phyloP scores from a whole-genome alignment of 1,140 invertebrate genomes.

The Tetraneura akinire region DNA sequence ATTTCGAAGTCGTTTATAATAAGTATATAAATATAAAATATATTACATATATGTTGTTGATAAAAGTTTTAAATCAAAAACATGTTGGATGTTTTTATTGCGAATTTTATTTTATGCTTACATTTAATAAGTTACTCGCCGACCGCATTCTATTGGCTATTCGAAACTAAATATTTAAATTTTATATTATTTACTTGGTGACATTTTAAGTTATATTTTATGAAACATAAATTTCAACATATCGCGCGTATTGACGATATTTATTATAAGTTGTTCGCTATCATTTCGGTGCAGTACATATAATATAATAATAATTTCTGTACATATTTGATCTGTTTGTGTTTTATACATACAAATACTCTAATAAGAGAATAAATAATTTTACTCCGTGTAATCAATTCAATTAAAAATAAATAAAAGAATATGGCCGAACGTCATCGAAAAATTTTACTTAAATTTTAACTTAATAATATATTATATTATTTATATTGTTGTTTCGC shows the following conservation, averaged over 20 bases:
- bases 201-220: background rate
- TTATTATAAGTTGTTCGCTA: background rate
- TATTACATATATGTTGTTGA: background rate
- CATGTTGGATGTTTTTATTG: background rate
- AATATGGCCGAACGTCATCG: too few species aligned
- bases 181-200: background rate
- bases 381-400: too few species aligned
- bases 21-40: background rate
- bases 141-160: background rate
- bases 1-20: background rate
- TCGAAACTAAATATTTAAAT: conserved; percentile 1
- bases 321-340: too few species aligned
- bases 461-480: too few species aligned
- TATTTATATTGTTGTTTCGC: too few species aligned
- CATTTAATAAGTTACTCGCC: background rate
- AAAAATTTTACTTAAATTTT: too few species aligned
- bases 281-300: background rate
- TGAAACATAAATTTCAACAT: too few species aligned
- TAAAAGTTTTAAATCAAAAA: conserved; percentile 28
- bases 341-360: too few species aligned
- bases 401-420: too few species aligned
- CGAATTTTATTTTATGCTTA: background rate
- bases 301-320: too few species aligned
- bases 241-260: background rate
- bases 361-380: too few species aligned